A percentile compares a stretch with the other conserved stretches of the same genome.
phyloP scores from a whole-genome alignment of 2,113 vertebrate species.

The Mesembrinibis cayennensis region DNA sequence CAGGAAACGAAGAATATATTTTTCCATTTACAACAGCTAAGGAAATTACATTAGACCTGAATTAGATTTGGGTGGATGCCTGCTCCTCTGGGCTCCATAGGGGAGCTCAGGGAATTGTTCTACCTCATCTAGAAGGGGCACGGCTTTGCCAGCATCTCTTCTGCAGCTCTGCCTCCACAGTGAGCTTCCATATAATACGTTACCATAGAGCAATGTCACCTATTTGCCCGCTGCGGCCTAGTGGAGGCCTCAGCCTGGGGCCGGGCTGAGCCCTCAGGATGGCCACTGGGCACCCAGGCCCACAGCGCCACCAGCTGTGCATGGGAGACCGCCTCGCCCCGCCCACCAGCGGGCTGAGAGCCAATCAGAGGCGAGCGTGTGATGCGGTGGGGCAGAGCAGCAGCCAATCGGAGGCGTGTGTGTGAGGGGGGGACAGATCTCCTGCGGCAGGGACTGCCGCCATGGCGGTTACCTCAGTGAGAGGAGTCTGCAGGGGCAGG shows the following conservation, averaged over 20 bases:
- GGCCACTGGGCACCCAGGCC: rapidly evolving
- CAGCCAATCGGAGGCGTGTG: background rate
- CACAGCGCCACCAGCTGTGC: background rate
- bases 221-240: rapidly evolving
- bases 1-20: background rate
- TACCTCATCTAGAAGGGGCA: rapidly evolving
- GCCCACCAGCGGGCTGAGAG: background rate
- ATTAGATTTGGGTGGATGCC: background rate
- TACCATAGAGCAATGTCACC: rapidly evolving
- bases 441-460: rapidly evolving
- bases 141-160: background rate
- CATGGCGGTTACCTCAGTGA: background rate
- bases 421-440: no score
- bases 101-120: background rate
- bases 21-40: background rate
- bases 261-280: rapidly evolving
- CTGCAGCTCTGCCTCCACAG: background rate
- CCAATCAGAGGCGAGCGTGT: background rate
- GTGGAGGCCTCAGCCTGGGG: rapidly evolving
- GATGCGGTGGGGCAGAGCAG: background rate
- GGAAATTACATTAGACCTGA: background rate
- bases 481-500: rapidly evolving
- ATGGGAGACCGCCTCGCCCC: background rate
- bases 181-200: rapidly evolving
- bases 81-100: background rate